Evolutionary conservation across 2,888 invertebrate species (phyloP).

Genomic region (Apodemia mormo): DNA sequence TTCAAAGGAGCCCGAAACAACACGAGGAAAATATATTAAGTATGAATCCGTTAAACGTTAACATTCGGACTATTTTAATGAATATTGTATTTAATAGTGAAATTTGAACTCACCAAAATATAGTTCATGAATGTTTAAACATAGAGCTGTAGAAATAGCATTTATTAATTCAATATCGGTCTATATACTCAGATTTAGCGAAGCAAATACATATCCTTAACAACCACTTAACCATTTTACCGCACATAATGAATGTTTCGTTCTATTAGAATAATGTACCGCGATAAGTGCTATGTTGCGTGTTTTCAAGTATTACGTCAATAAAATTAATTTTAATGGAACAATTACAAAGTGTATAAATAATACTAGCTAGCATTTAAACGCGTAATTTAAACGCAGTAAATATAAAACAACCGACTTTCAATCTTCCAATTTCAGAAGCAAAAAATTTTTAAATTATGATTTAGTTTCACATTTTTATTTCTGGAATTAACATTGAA

Average conservation of each 20-base stretch:
- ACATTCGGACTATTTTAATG: background rate
- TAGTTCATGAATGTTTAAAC: background rate
- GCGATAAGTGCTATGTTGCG: background rate
- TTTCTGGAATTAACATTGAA: no score
- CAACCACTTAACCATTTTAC: background rate
- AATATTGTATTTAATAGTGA: background rate
- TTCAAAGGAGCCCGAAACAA: no score
- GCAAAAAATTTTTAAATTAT: no score
- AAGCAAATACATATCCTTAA: background rate
- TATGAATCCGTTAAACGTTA: background rate
- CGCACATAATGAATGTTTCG: background rate
- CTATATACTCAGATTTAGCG: background rate
- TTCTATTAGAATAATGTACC: background rate
- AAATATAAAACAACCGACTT: no score
- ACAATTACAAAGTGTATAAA: no score
- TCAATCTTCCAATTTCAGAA: no score
- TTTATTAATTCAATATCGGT: conserved; percentile 1
- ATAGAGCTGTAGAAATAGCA: background rate
- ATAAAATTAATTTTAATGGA: no score
- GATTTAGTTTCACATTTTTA: no score
- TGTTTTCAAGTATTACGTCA: background rate
- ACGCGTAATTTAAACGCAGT: no score
- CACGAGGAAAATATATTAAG: background rate
- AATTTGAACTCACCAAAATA: background rate
- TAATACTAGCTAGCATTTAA: no score